Evolutionary conservation across 1,140 invertebrate genomes (phyloP), one percentile per base, ranked within the genome.

Genomic region (Magallana ariakensis): DNA sequence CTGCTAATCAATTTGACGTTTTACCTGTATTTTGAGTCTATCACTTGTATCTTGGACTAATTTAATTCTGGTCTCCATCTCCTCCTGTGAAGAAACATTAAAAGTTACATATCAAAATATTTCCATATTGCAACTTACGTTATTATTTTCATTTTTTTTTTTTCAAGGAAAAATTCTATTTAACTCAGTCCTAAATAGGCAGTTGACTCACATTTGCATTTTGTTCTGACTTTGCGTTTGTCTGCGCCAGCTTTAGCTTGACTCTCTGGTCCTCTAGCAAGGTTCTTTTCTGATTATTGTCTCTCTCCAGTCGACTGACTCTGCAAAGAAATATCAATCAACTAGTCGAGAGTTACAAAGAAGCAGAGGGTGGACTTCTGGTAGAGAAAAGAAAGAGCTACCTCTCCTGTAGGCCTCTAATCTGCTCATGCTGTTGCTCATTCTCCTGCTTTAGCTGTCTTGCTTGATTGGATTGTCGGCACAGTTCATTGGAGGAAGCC

Each of bases 261-360:
- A 90, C 85, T 83, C 92, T 91, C 87, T 93, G 91, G 84, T 93
- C 94, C 84, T 94, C 94, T 53, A 94, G 58, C 55, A 94, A 87
- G 22, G 88, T 91, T 33, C 94, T 89, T 87, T 94, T 94, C 90
- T 94, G 94, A 56, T 85, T 91, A 55, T 90, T 91, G 87, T 94
- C 94, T 85, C 94, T 87, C 85, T 94, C 94, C 58, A 93, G 58
- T 19, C 93, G 90, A 54, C 90, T 92, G 10, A 94, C 82, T 88
- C 94, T 94, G 90, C 56, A 88, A 90, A 82, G 26, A 81, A 81
- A 53, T 53, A n/a, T 15, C 19, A 15, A 46, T 54, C 13, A 81
- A 13, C 19, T 10, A 5, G 54, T 82, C 7, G 13, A 82, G 8
- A 16, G 19, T 16, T 62, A 5, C 2, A 16, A 7, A 62, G 8